Evolutionary conservation across 23 tunicate genomes (phyloP).

Genomic region (Ciona savignyi): DNA sequence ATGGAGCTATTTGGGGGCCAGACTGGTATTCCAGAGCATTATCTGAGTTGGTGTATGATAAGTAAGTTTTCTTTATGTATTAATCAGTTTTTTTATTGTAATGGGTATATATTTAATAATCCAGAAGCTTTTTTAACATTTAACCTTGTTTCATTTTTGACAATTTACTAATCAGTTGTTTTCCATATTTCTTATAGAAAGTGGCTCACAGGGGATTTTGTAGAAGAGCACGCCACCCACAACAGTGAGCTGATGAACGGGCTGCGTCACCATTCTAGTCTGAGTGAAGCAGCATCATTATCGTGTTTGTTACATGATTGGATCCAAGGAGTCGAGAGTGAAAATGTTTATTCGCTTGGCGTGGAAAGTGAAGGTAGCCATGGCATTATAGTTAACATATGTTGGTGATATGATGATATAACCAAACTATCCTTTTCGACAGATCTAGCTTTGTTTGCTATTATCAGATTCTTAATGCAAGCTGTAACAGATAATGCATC

Average conservation of each 20-base stretch:
- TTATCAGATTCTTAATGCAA: no score
- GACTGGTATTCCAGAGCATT: constrained; percentile 66
- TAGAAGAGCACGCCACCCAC: constrained; percentile 27
- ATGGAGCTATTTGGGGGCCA: constrained; percentile 84
- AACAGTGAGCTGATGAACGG: constrained; percentile 11
- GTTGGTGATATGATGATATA: no score
- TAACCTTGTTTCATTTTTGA: no score
- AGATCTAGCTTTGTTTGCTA: no score
- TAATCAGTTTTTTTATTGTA: no score
- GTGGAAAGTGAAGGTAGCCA: constrained; percentile 64
- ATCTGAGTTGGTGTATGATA: constrained; percentile 64
- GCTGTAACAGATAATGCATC: no score
- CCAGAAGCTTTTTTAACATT: no score
- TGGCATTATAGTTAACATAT: no score
- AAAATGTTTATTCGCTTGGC: constrained; percentile 66
- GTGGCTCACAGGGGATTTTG: constrained; percentile 46
- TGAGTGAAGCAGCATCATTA: constrained; percentile 76
- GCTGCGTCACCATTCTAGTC: constrained; percentile 30
- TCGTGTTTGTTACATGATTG: constrained; percentile 74
- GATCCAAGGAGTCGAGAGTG: constrained; percentile 40
- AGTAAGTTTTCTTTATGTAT: constrained; percentile 40
- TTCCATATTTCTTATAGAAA: constrained; percentile 48
- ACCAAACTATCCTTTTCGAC: no score
- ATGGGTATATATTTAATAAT: no score
- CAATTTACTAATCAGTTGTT: no score